Evolutionary conservation across 2,888 invertebrate genomes (phyloP), one percentile per base, ranked within the genome.

Genomic region (Pimpla rufipes): DNA sequence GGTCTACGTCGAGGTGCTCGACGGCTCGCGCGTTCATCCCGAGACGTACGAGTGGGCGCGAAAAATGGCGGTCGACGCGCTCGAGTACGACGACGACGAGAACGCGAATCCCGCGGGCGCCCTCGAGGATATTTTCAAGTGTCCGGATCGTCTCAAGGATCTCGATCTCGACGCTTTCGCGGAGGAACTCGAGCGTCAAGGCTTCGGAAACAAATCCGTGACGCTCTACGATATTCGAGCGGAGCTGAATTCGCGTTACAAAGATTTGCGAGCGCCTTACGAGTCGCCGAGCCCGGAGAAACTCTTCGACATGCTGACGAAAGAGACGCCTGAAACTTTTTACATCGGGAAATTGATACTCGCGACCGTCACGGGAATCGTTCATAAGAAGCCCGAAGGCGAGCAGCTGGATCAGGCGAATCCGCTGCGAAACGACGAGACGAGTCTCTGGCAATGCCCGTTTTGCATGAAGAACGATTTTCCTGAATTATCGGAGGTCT

Each of bases 11-110:
- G 97, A 98, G 94, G 98, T 98, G 8, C 94, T 99, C 74, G 99
- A 99, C 91, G 98, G 98, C 0, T 98, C 99, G 0, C 95, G 99
- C 88, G 98, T 99, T 0, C 99, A 99, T 94, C 99, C 99, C 0
- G 99, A 99, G 94, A 98, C 98, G 0, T 99, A 99, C 93, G 99
- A 99, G 92, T 99, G 99, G 99, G 99, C 99, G 0, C 94, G 99
- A 62, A 99, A 99, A 94, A 99, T 99, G 99, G 99, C 99, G 0
- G 98, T 99, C 0, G 99, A 99, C 93, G 99, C 99, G 0, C 94
- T 99, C 78, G 99, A 99, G 90, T 98, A 98, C 90, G 99, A 99
- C 91, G 98, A 99, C 90, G 98, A 99, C 90, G 98, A 98, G 92
- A 98, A 80, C 88, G 97, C 97, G 0, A 98, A 98, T 93, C 98